phyloP scores from a whole-genome alignment of 2,113 vertebrate species.

The Melanerpes formicivorus region DNA sequence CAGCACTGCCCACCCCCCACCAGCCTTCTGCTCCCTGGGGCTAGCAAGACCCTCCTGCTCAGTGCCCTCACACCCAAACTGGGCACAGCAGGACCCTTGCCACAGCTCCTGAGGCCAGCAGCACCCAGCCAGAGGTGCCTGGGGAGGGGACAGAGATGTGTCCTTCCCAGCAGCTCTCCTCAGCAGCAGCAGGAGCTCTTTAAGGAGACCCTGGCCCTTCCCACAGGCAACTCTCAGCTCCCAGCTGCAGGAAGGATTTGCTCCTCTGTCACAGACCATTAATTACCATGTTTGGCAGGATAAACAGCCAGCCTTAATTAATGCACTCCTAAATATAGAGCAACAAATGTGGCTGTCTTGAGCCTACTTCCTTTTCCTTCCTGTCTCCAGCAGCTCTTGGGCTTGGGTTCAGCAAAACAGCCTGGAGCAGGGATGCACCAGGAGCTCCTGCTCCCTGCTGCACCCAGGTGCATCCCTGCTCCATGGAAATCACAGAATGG shows the following conservation, averaged over 20 bases:
- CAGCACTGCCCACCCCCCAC: background rate
- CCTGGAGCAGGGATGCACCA: background rate
- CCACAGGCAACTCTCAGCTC: background rate
- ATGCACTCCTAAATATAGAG: conserved; percentile 52
- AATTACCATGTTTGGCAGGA: conserved; percentile 47
- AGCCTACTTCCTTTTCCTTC: background rate
- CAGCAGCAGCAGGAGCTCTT: background rate
- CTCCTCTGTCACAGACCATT: conserved; percentile 13
- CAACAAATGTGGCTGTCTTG: background rate
- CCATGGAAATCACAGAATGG: too few species aligned
- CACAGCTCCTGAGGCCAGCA: background rate
- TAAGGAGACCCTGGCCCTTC: background rate
- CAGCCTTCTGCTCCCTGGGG: background rate
- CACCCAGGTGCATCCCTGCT: too few species aligned
- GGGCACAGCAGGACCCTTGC: background rate
- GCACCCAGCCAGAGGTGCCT: rapidly evolving
- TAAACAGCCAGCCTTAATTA: conserved; percentile 62
- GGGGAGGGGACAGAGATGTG: background rate
- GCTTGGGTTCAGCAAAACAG: rapidly evolving
- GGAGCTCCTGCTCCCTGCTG: too few species aligned
- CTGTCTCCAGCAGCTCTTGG: background rate
- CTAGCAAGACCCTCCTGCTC: background rate
- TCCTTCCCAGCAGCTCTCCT: background rate
- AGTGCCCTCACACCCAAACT: rapidly evolving
- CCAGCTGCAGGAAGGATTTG: conserved; percentile 41